phyloP scores from a whole-genome alignment of 2,113 vertebrate genomes.

The Emberiza fucata region DNA sequence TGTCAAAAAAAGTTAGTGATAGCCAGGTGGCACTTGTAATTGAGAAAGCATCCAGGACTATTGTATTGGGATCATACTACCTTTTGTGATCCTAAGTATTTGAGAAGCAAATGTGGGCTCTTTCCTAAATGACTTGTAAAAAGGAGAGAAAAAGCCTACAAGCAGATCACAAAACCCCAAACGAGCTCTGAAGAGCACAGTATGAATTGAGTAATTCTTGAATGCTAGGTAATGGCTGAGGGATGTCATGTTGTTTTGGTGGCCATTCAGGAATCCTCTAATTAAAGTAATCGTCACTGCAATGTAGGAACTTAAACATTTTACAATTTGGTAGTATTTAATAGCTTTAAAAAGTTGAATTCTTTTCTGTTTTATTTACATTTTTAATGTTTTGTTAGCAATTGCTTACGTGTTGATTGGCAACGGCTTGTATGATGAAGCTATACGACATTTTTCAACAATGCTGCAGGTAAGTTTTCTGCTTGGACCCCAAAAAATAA shows the following conservation, averaged over 20 bases:
- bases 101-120: background rate
- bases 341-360: background rate
- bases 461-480: conserved; percentile 86
- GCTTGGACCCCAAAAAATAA: background rate
- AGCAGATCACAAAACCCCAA: background rate
- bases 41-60: background rate
- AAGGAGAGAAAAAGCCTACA: background rate
- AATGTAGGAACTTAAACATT: background rate
- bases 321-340: background rate
- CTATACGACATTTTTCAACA: conserved; percentile 93
- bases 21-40: background rate
- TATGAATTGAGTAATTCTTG: background rate
- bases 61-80: background rate
- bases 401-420: conserved; percentile 94
- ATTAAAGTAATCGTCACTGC: background rate
- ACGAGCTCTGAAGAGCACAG: background rate
- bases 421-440: conserved; percentile 94
- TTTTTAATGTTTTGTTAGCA: conserved; percentile 74
- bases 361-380: background rate
- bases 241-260: background rate
- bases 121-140: background rate
- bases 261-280: background rate
- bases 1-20: background rate
- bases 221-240: background rate
- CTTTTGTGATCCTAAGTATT: background rate